Conservation (phyloP, 2,113 vertebrate species). For the Carassius auratus region DNA sequence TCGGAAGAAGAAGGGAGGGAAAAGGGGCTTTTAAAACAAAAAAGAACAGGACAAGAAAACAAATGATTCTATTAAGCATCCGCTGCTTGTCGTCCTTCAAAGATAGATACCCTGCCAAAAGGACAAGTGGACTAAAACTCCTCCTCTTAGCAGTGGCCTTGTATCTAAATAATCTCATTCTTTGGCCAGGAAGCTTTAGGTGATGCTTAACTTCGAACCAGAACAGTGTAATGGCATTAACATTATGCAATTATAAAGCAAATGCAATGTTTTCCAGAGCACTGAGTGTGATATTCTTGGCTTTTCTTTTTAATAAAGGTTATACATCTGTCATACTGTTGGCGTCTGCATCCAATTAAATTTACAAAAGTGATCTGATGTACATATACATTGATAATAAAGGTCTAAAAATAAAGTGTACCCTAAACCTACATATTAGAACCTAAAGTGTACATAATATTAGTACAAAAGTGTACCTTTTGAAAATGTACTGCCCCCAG, state of each 20-base stretch:
- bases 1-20: slow-evolving; percentile 8
- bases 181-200: slow-evolving; percentile 47
- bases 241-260: slow-evolving; percentile 39
- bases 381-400: background rate
- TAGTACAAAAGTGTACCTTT: no score
- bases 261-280: slow-evolving; percentile 12
- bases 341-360: background rate
- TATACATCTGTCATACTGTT: background rate
- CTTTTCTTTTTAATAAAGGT: background rate
- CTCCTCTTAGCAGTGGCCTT: slow-evolving; percentile 49
- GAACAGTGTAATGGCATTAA: slow-evolving; percentile 41
- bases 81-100: slow-evolving; percentile 51
- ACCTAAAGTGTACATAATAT: no score
- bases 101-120: slow-evolving; percentile 55
- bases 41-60: slow-evolving; percentile 46
- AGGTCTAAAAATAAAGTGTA: background rate
- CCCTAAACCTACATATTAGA: no score
- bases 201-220: slow-evolving; percentile 49
- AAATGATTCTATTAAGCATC: slow-evolving; percentile 67
- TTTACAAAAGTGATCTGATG: background rate
- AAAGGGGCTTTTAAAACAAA: slow-evolving; percentile 61
- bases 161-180: slow-evolving; percentile 62
- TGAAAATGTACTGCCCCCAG: no score
- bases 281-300: background rate
- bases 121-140: slow-evolving; percentile 63